Conservation (phyloP, 2,888 invertebrate genomes). For the Odontocolon sp. region DNA sequence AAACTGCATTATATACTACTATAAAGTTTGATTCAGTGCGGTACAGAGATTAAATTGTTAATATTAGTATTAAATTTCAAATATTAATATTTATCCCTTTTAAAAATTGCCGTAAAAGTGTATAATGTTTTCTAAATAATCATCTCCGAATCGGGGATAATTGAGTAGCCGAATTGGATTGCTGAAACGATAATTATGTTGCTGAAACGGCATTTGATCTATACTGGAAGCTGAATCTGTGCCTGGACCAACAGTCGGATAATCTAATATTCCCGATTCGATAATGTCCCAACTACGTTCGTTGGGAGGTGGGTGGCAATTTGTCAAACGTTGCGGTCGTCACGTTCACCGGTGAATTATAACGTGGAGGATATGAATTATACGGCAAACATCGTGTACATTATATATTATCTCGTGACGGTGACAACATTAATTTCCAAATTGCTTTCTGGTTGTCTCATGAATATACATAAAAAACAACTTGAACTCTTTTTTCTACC, state of each 20-base stretch:
- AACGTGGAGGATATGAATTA: slow-evolving; percentile 7
- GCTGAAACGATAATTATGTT: slow-evolving; percentile 17
- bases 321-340: slow-evolving; percentile 28
- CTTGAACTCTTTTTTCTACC: neutral
- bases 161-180: slow-evolving; percentile 17
- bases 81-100: too few relatives aligned
- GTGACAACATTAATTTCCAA: slow-evolving; percentile 24
- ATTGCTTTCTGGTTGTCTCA: neutral
- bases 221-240: too few relatives aligned
- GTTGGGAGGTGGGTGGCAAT: slow-evolving; percentile 8
- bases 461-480: neutral
- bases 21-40: too few relatives aligned
- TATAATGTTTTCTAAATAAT: neutral
- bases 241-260: neutral
- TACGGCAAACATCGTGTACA: neutral
- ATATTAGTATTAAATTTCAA: too few relatives aligned
- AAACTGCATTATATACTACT: too few relatives aligned
- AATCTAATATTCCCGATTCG: slow-evolving; percentile 40
- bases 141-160: neutral
- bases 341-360: slow-evolving; percentile 22
- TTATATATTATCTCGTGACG: neutral
- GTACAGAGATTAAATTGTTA: too few relatives aligned
- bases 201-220: neutral
- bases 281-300: neutral
- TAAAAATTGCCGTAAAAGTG: too few relatives aligned